Evolutionary conservation across 2,113 vertebrate species (phyloP), one percentile per base, ranked within the genome.

Genomic region (Hiodon tergisus): DNA sequence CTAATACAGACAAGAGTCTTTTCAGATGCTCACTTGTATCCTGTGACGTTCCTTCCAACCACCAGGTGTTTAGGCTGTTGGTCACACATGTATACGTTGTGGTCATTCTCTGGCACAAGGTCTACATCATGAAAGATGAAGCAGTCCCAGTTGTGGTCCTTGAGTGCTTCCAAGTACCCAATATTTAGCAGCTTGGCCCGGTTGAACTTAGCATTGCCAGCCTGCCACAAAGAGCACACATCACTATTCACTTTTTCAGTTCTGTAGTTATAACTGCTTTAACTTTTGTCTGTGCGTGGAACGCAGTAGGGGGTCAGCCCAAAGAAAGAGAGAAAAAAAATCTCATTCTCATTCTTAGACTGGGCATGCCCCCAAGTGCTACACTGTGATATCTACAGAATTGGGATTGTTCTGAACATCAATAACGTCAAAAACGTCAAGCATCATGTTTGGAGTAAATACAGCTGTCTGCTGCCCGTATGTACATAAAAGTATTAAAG

Each of bases 51-150:
- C 62, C 97, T 91, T 58, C 96, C 97, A 53, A 99, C 97, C 74
- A 98, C 96, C 78, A 99, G 86, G 81, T 99, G 97, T 85, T 94
- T 98, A 78, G 97, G 97, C 81, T 98, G 93, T 3, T 82, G 79
- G 69, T 92, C 95, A 84, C 97, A 99, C 54, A 76, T 79, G 68
- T 99, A 98, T 69, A 93, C 84, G 84, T 99, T 99, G 72, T 88
- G 86, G 87, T 99, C 97, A 31, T 98, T 96, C 88, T 98, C 97
- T 0, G 97, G 97, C 76, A 99, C 85, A 77, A 99, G 88, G 82
- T 99, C 97, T 75, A 98, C 97, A 51, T 99, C 97, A 0, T 98
- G 97, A 84, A 99, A 97, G 81, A 99, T 90, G 77, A 99, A 98
- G 78, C 97, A 99, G 69, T 97, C 94, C 97, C 96, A 99, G 17